A percentile compares a stretch with the other conserved stretches of the same genome.
Conservation (phyloP, 2,888 invertebrate species). For the Drosophila nr. medialis region DNA sequence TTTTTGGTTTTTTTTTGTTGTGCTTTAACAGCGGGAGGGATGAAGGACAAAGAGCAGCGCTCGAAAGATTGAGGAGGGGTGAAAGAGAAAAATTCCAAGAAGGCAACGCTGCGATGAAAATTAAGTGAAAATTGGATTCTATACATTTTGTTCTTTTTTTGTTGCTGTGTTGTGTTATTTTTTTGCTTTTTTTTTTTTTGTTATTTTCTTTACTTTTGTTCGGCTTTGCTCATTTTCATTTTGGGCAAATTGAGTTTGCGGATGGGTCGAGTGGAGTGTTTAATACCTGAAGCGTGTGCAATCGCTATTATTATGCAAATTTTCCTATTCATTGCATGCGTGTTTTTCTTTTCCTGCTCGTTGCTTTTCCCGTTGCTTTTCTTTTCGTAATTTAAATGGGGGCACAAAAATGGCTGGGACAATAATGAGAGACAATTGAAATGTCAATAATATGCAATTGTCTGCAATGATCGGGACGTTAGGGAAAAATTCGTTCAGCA, state of each 20-base stretch:
- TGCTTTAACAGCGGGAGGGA: constrained; percentile 16
- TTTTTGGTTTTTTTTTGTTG: constrained; percentile 36
- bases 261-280: constrained; percentile 55
- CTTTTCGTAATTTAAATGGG: constrained; percentile 43
- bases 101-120: constrained; percentile 60
- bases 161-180: constrained; percentile 4
- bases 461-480: constrained; percentile 35
- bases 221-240: constrained; percentile 49
- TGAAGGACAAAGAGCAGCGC: neutral
- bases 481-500: neutral
- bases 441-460: constrained; percentile 77
- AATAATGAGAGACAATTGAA: constrained; percentile 76
- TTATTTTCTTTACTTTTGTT: neutral
- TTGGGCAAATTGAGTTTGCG: constrained; percentile 54
- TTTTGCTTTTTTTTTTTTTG: neutral
- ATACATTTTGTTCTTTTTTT: constrained; percentile 51
- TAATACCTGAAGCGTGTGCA: constrained; percentile 81
- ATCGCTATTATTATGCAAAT: constrained; percentile 80
- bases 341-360: constrained; percentile 41
- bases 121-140: constrained; percentile 78
- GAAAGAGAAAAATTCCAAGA: constrained; percentile 46
- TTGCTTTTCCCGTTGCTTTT: neutral
- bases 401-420: constrained; percentile 33
- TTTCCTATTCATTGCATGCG: constrained; percentile 73
- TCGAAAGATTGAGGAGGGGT: constrained; percentile 4